A percentile compares a stretch with the other conserved stretches of the same genome.
Conservation (phyloP, 2,888 invertebrate species). For the Scaptomyza parva region DNA sequence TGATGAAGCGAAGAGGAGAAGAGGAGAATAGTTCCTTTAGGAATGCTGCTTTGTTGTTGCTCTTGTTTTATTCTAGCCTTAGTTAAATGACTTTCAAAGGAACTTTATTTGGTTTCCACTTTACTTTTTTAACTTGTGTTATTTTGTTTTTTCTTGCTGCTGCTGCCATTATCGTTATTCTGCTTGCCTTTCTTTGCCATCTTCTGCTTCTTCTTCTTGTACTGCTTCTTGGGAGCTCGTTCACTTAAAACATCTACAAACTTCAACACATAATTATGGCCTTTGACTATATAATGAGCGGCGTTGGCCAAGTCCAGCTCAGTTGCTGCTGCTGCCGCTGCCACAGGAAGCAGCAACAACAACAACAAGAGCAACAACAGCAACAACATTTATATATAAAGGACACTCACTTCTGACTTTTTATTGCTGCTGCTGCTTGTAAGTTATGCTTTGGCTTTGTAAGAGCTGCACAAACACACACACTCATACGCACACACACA, state of each 20-base stretch:
- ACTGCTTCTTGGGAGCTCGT: slow-evolving; percentile 31
- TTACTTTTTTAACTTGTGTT: background rate
- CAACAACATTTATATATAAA: slow-evolving; percentile 59
- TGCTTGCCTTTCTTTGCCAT: slow-evolving; percentile 14
- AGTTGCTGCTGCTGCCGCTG: too few relatives aligned
- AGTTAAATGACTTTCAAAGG: slow-evolving; percentile 35
- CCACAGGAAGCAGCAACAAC: slow-evolving; percentile 62
- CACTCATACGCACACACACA: slow-evolving; percentile 37
- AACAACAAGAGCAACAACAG: slow-evolving; percentile 11
- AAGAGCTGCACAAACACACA: slow-evolving; percentile 49
- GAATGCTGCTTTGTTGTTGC: slow-evolving; percentile 5
- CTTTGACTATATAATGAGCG: slow-evolving; percentile 79
- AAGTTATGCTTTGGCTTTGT: slow-evolving; percentile 76
- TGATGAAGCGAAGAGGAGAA: too few relatives aligned
- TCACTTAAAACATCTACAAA: slow-evolving; percentile 72
- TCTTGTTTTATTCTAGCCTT: slow-evolving; percentile 9
- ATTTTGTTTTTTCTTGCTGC: slow-evolving; percentile 3
- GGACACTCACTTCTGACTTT: slow-evolving; percentile 75
- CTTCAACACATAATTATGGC: slow-evolving; percentile 81
- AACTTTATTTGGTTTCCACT: slow-evolving; percentile 37
- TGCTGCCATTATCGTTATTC: slow-evolving; percentile 43
- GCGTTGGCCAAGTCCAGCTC: slow-evolving; percentile 65
- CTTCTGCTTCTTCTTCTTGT: slow-evolving; percentile 6
- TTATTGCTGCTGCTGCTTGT: slow-evolving; percentile 69
- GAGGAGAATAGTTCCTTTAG: too few relatives aligned